phyloP scores from a whole-genome alignment of 1,140 invertebrate species.

The Trachelipus rathkii region DNA sequence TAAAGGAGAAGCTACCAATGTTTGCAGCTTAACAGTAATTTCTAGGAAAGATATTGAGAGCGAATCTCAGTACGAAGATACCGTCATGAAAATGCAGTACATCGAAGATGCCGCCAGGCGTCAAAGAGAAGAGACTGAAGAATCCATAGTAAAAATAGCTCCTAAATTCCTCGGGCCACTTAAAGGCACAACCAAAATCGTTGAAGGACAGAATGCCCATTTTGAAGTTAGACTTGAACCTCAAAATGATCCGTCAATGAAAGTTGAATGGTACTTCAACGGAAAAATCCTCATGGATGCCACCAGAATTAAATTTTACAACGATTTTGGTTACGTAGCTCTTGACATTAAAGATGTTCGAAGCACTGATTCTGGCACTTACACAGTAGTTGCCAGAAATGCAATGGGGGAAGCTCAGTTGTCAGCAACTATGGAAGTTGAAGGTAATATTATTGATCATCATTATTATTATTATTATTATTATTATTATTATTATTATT shows the following conservation, averaged over 20 bases:
- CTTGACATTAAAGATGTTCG: slow-evolving; percentile 86
- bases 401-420: slow-evolving; percentile 76
- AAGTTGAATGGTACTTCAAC: slow-evolving; percentile 84
- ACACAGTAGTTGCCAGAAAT: slow-evolving; percentile 84
- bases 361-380: slow-evolving; percentile 77
- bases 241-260: slow-evolving; percentile 80
- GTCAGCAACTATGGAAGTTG: slow-evolving; percentile 74
- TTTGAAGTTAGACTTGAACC: slow-evolving; percentile 94
- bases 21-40: slow-evolving; percentile 78
- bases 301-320: slow-evolving; percentile 82
- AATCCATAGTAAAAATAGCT: slow-evolving; percentile 35
- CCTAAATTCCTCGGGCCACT: slow-evolving; percentile 70
- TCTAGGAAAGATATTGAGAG: slow-evolving; percentile 79
- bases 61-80: slow-evolving; percentile 79
- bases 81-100: slow-evolving; percentile 81
- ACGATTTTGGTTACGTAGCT: slow-evolving; percentile 92
- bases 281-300: slow-evolving; percentile 57
- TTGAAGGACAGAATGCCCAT: slow-evolving; percentile 92
- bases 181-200: slow-evolving; percentile 85
- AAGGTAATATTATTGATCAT: slow-evolving; percentile 55
- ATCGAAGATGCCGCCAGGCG: slow-evolving; percentile 66
- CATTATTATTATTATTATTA: too few relatives aligned
- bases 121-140: slow-evolving; percentile 37
- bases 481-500: too few relatives aligned
- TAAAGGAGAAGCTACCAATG: slow-evolving; percentile 81